Evolutionary conservation across 2,888 invertebrate genomes (phyloP).

Genomic region (Pocota personata): DNA sequence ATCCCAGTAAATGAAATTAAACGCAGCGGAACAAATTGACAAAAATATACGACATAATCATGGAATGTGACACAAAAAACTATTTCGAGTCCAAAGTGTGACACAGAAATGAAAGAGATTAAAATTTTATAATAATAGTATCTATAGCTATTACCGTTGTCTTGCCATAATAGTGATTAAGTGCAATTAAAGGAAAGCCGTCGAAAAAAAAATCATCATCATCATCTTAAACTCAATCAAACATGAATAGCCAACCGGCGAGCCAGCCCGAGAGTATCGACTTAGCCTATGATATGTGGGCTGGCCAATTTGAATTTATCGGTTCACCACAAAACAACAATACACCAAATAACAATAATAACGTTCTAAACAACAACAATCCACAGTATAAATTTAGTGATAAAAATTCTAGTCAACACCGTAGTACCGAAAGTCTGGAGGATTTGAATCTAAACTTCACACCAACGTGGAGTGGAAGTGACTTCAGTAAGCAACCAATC

Average conservation of each 20-base stretch:
- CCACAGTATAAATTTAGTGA: constrained; percentile 77
- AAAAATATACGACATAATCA: constrained; percentile 27
- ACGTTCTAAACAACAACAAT: constrained; percentile 72
- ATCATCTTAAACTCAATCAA: constrained; percentile 69
- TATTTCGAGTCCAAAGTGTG: constrained; percentile 41
- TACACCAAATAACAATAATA: constrained; percentile 51
- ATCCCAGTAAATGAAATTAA: constrained; percentile 30
- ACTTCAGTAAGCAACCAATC: constrained; percentile 79
- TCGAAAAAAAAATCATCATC: neutral
- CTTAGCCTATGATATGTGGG: constrained; percentile 94
- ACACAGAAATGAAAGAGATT: constrained; percentile 41
- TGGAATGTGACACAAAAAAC: constrained; percentile 69
- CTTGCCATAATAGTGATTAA: constrained; percentile 63
- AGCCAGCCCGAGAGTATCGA: constrained; percentile 86
- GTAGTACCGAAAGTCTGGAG: constrained; percentile 81
- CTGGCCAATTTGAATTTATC: constrained; percentile 93
- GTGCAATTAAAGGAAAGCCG: neutral
- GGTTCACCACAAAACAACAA: constrained; percentile 83
- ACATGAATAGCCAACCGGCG: constrained; percentile 82
- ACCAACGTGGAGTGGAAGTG: constrained; percentile 69
- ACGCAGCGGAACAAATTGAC: constrained; percentile 65
- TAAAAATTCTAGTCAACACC: constrained; percentile 78
- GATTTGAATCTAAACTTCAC: constrained; percentile 81
- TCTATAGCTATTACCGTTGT: constrained; percentile 7
- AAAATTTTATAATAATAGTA: constrained; percentile 8